Evolutionary conservation across 35 echinoderm and acorn worm species (phyloP), one percentile per base, ranked within the genome.

Genomic region (Ptychodera flava): DNA sequence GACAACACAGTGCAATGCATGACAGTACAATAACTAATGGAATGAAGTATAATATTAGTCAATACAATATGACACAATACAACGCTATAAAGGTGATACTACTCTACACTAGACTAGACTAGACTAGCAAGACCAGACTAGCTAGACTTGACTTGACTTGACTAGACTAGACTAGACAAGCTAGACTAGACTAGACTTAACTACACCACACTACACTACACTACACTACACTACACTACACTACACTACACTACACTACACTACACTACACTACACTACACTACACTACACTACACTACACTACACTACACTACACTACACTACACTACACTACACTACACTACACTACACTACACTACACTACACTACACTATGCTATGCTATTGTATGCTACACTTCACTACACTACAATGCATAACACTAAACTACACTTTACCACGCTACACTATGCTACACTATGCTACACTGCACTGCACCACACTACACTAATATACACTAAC

Each of bases 151-250:
- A 52, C 36, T 30, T 0, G 35, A 38, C 35, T 38, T 30, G 28
- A 85, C 84, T 85, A 85, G 28, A 85, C 34, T 85, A 85, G 28
- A 85, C 84, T 85, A 75, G 35, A 37, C 84, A 52, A 38, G 28
- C 35, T 38, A 75, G 28, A 85, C 84, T 30, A 28, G 28, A 38
- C 38, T 53, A 85, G 14, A 27, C 84, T 53, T 30, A 14, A 85
- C 84, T 53, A 75, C 84, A 85, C 84, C 64, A 75, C 38, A 85
- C 84, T 85, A 75, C 84, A 85, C 84, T 85, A 85, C 35, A 75
- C 84, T 85, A 75, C 38, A 38, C 84, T 85, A 75, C 37, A 6
- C 84, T 53, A n/a, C 84, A 85, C 37, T 85, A 75, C 38, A 37
- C 84, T 53, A 75, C 38, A 85, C 84, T 85, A 75, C 36, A 75